phyloP scores from a whole-genome alignment of 2,113 vertebrate genomes.

The Bungarus multicinctus region DNA sequence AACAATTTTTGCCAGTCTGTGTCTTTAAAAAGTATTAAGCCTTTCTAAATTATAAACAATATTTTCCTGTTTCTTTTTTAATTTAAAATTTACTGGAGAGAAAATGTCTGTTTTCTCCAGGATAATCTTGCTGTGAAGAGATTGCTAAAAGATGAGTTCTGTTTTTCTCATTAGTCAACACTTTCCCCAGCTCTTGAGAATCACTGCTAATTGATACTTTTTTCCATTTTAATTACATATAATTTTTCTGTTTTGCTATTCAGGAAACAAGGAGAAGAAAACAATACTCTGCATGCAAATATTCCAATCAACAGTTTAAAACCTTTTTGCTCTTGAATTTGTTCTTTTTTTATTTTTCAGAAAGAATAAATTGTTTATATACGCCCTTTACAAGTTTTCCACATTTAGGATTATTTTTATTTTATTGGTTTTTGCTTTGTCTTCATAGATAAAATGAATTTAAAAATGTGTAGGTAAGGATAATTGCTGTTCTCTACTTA shows the following conservation, averaged over 20 bases:
- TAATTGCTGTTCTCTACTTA: background rate
- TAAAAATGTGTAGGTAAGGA: background rate
- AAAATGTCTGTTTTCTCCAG: constrained; percentile 39
- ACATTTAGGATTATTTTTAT: background rate
- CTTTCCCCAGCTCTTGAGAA: constrained; percentile 67
- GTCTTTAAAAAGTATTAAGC: background rate
- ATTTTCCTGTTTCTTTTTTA: background rate
- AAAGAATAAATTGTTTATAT: constrained; percentile 35
- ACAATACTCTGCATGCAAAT: constrained; percentile 76
- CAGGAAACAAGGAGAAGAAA: constrained; percentile 74
- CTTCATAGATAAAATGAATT: constrained; percentile 10
- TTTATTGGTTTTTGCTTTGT: background rate
- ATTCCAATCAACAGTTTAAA: constrained; percentile 73
- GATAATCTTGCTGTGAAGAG: constrained; percentile 60
- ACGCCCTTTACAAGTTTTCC: constrained; percentile 36
- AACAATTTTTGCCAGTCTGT: background rate
- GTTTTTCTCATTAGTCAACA: constrained; percentile 67
- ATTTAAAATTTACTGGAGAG: constrained; percentile 3
- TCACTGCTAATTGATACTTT: constrained; percentile 77
- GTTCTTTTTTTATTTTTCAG: constrained; percentile 55
- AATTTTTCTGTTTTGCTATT: constrained; percentile 79
- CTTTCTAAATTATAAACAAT: background rate
- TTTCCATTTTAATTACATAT: constrained; percentile 76
- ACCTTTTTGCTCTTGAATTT: constrained; percentile 67
- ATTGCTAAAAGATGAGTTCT: constrained; percentile 63